A percentile compares a stretch with the other conserved stretches of the same genome.
phyloP scores from a whole-genome alignment of 2,113 vertebrate species.

The Rhinopomastus cyanomelas region DNA sequence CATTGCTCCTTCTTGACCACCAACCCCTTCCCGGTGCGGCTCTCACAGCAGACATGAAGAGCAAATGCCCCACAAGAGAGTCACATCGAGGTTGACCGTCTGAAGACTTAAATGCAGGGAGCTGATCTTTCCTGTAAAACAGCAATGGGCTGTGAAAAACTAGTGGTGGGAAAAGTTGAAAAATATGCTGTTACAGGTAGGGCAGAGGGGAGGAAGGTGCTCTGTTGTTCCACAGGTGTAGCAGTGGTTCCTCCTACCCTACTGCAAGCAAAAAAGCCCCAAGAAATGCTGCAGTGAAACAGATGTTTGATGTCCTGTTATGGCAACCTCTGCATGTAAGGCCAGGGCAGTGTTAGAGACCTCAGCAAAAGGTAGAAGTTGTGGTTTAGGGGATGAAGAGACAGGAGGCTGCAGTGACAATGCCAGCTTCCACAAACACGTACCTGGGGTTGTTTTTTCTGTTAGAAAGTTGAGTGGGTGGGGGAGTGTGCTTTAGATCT shows the following conservation, averaged over 20 bases:
- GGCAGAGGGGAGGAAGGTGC: neutral
- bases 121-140: neutral
- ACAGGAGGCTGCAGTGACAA: neutral
- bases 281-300: neutral
- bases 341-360: neutral
- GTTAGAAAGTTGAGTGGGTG: neutral
- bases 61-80: neutral
- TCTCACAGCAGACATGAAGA: neutral
- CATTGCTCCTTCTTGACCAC: neutral
- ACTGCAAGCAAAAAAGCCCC: neutral
- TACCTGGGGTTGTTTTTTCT: neutral
- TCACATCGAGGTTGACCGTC: rapidly evolving
- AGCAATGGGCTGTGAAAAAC: rapidly evolving
- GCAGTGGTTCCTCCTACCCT: neutral
- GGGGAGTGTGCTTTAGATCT: neutral
- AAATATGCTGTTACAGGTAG: neutral
- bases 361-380: neutral
- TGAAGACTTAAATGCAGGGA: neutral
- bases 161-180: neutral
- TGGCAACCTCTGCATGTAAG: rapidly evolving
- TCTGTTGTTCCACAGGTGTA: neutral
- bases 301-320: rapidly evolving
- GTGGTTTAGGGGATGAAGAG: neutral
- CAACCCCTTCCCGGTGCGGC: neutral
- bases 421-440: rapidly evolving